Conservation (phyloP, 2,888 invertebrate genomes). For the Choristoneura rosaceana region DNA sequence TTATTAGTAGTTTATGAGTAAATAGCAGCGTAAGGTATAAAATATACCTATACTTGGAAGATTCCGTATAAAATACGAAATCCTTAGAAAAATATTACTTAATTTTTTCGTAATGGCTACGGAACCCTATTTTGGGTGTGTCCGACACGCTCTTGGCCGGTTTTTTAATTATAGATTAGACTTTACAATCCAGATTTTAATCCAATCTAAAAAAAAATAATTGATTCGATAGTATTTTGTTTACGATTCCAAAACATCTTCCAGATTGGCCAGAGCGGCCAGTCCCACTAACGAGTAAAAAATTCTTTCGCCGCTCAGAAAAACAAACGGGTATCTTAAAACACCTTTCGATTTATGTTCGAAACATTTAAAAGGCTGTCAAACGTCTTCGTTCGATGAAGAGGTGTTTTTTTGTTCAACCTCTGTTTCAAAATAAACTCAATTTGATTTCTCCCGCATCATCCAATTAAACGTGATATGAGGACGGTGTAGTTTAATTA, state of each 20-base stretch:
- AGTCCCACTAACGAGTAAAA: neutral
- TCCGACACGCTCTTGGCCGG: no score
- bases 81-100: no score
- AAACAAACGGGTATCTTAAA: constrained; percentile 5
- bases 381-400: constrained; percentile 25
- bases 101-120: no score
- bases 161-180: neutral
- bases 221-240: neutral
- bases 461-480: constrained; percentile 65
- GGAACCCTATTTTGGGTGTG: no score
- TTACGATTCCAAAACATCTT: neutral
- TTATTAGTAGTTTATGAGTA: no score
- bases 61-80: no score
- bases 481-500: constrained; percentile 53
- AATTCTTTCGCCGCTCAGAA: neutral
- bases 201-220: no score
- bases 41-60: no score
- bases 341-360: constrained; percentile 17
- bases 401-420: constrained; percentile 29
- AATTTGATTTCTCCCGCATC: constrained; percentile 58
- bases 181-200: neutral
- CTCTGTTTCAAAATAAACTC: constrained; percentile 41
- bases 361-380: constrained; percentile 22
- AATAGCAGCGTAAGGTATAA: no score
- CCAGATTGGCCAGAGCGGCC: neutral